Base-by-base conservation (phyloP, 64 coral and sea anemone species). In the Catalaphyllia jardinei region DNA sequence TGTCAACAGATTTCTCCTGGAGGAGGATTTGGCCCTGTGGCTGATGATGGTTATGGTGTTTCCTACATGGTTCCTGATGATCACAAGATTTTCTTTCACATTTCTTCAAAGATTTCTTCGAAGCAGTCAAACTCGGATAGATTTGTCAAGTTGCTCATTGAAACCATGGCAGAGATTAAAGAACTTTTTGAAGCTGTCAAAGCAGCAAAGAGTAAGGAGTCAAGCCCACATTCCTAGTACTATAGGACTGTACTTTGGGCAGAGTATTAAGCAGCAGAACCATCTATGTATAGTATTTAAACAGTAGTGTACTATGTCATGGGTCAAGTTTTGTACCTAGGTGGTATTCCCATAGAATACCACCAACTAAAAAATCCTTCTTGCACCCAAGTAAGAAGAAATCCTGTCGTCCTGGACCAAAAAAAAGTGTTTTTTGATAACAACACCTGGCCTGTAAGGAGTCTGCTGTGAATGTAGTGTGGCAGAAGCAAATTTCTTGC, bases 11-110 rank as follows among this genome's bases (percentile, higher is more conserved):
- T 98, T 74, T 98, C 93, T 16, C 96, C 96, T 29, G 96, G 96
- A 25, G 96, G 96, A 16, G 96, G 96, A 8, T 98, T 98, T 71
- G 96, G 96, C 10, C 96, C 96, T 49, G 93, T 98, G 8, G 83
- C 90, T 54, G 96, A 98, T 86, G 93, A 98, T 71, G 96, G 96
- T 67, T 98, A 98, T 90, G 96, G 96, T 52, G 88, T 98, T 31
- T 95, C 96, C 4, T 98, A 98, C 72, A 99, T 99, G 97, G 97
- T 99, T 22, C 97, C 97, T 18, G 86, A 95, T 71, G 97, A 99
- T 13, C 92, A 94, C 73, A 91, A 76, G 38, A 87, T 99, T 71
- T 95, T 99, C 87, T 99, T 99, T 63, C 97, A 99, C 78, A 89
- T 99, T 72, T 99, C 97, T 0, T 99, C 97, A 9, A 99, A 99